Evolutionary conservation across 1,140 invertebrate species (phyloP), one percentile per base, ranked within the genome.

Genomic region (Caenorhabditis brenneri): DNA sequence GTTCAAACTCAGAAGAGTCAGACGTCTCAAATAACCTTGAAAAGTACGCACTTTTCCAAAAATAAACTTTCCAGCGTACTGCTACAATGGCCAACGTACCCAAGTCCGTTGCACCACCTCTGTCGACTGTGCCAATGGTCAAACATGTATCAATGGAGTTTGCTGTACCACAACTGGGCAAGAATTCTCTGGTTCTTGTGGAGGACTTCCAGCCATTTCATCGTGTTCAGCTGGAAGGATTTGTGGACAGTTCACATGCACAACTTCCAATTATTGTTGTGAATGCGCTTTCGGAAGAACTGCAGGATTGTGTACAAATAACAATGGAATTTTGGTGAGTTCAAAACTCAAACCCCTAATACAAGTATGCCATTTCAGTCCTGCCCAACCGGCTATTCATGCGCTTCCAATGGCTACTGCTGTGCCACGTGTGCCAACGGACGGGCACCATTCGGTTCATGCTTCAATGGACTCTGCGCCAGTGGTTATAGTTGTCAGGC

Each of bases 91-190:
- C 6, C 78, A 84, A 51, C 79, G 31, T 12, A 55, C 83, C 4
- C 74, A 84, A 29, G 65, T 84, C 15, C 51, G 83, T 16, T 84
- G 83, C 79, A 81, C 65, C 4, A 78, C 83, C 31, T 36, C 33
- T 2, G 79, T 29, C 22, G 69, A 84, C 6, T 84, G 83, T 51
- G 42, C 79, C 9, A 31, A 51, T 15, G 55, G 55, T 5, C 81
- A 88, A 53, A 84, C 58, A 27, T 88, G 87, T 48, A 83, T 88
- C 10, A 88, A 80, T 31, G 79, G 24, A 27, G 22, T 80, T 6
- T 80, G 79, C 29, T 80, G 79, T 80, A 51, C 79, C n/a, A 80
- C 79, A 80, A 80, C 79, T 9, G 79, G 79, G 2, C 31, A 80
- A 4, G 79, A 80, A 53, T 80, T 48, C n/a, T 31, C 79, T 12